Conservation (phyloP, 1,140 invertebrate genomes). For the Drosophila pruinosa region DNA sequence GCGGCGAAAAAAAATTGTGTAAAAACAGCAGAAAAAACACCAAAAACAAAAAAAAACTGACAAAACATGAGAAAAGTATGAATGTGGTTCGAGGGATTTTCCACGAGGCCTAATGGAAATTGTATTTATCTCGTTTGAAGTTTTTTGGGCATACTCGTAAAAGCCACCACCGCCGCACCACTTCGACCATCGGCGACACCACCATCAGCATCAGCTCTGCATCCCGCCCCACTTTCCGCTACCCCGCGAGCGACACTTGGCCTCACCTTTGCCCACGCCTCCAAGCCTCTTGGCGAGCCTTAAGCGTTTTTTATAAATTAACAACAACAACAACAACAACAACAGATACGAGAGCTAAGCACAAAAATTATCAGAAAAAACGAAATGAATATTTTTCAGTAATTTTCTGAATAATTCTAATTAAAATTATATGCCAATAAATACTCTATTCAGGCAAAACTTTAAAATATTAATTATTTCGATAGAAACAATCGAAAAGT, state of each 20-base stretch:
- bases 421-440: background rate
- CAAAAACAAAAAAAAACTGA: constrained; percentile 14
- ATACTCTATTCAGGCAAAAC: background rate
- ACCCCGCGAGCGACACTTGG: constrained; percentile 61
- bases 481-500: background rate
- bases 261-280: constrained; percentile 57
- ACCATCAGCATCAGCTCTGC: constrained; percentile 32
- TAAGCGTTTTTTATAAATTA: constrained; percentile 80
- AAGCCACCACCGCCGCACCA: constrained; percentile 38
- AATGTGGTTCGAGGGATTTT: constrained; percentile 76
- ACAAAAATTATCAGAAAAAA: constrained; percentile 73
- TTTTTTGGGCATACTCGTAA: constrained; percentile 47
- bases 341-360: constrained; percentile 30
- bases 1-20: constrained; percentile 51
- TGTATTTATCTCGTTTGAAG: constrained; percentile 81
- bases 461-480: too few species aligned
- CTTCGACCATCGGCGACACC: constrained; percentile 1
- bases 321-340: constrained; percentile 58
- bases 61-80: constrained; percentile 59
- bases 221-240: background rate
- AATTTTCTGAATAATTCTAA: constrained; percentile 33
- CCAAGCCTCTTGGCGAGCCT: constrained; percentile 38
- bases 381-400: constrained; percentile 71
- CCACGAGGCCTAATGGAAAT: constrained; percentile 75
- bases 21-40: constrained; percentile 22